Base-by-base conservation (phyloP, 1,140 invertebrate species). In the Halictus rubicundus region DNA sequence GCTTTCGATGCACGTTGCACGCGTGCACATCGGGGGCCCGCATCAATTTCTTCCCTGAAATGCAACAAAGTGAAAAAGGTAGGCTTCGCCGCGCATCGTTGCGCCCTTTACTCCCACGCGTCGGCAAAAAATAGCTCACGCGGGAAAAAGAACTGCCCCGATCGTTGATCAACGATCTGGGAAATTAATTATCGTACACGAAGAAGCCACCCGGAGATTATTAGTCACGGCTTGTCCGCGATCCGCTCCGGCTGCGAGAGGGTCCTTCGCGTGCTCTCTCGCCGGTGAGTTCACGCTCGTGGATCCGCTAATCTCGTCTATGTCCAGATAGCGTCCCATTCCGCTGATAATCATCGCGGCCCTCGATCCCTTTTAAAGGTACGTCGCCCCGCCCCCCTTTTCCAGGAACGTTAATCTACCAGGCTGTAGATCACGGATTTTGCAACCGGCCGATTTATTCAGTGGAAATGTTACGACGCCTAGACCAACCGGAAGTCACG, bases 111-210 rank as follows among this genome's bases (percentile, higher is more conserved):
- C 83, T 81, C 64, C 59, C 73, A 70, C 83, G 83, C 74, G 74
- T 23, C 25, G 27, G 37, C 25, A 54, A 78, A 77, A 78, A 63
- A 78, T 78, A 84, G 60, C 54, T 81, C 57, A 59, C 66, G 57
- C 70, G 83, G 66, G 68, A 85, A 86, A 79, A 57, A n/a, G 54
- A n/a, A n/a, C 8, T n/a, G 54, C 2, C 32, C 49, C 83, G 84
- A 85, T 85, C 80, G 75, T 63, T 79, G 83, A 85, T 85, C 80
- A 85, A 79, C 80, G 80, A 82, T 86, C 84, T 86, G 79, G 74
- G 83, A 86, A 86, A 86, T 86, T 86, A 85, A 86, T 86, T 86
- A 86, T 85, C 71, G 80, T 79, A 80, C 84, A 79, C 83, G 83
- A 72, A 82, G 80, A 49, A 82, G 66, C 57, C 75, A 72, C 68